phyloP scores from a whole-genome alignment of 2,797 vertebrate species.

The Crax fasciolata region DNA sequence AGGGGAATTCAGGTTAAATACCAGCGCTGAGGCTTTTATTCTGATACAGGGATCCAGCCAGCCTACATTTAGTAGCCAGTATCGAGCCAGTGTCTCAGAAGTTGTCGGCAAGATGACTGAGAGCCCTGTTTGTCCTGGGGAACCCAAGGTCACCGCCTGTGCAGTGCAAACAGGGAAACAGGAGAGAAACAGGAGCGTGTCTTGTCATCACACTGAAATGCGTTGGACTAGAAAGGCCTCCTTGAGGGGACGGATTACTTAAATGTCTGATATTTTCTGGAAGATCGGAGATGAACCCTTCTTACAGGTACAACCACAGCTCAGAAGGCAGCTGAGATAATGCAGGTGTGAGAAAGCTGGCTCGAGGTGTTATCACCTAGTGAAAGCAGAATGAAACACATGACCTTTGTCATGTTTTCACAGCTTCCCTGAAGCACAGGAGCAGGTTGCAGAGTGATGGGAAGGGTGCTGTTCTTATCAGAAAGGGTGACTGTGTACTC shows the following conservation, averaged over 20 bases:
- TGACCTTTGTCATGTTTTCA: neutral
- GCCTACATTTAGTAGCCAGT: neutral
- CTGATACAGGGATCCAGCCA: neutral
- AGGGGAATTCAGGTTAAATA: neutral
- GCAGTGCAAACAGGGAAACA: neutral
- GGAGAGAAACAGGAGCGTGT: neutral
- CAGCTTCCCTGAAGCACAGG: neutral
- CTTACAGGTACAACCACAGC: neutral
- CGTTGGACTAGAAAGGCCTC: neutral
- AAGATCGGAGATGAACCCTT: neutral
- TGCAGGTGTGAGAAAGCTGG: neutral
- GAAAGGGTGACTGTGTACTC: neutral
- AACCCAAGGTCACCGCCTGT: neutral
- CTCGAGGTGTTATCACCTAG: neutral
- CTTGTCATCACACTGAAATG: neutral
- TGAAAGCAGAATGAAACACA: neutral
- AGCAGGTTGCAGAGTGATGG: neutral
- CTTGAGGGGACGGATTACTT: neutral
- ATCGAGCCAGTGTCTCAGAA: neutral
- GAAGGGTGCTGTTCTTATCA: neutral
- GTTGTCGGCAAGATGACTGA: neutral
- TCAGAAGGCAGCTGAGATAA: neutral
- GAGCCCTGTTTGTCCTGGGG: neutral
- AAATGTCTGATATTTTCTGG: neutral
- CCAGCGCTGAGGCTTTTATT: neutral